Evolutionary conservation across 2,113 vertebrate genomes (phyloP).

Genomic region (Cynocephalus volans): DNA sequence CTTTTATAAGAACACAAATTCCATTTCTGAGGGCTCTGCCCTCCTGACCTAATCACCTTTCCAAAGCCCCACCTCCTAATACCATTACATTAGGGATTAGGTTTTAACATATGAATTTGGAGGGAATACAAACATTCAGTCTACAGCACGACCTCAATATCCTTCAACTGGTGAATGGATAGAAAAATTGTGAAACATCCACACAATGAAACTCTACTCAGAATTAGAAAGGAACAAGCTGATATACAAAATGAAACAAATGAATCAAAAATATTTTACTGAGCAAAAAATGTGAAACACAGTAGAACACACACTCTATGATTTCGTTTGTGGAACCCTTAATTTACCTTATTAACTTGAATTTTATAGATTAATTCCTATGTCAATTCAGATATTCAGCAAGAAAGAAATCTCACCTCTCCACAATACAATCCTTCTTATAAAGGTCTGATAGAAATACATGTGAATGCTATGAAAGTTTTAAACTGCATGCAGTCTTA

Average conservation of each 20-base stretch:
- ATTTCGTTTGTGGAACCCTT: not conserved
- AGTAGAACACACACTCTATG: not conserved
- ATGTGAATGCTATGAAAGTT: not conserved
- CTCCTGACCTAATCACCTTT: not conserved
- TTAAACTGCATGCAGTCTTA: conserved; percentile 41
- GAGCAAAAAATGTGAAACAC: not conserved
- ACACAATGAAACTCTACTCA: not conserved
- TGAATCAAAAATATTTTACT: conserved; percentile 8
- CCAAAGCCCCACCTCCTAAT: not conserved
- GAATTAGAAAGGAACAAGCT: not conserved
- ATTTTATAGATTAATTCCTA: not conserved
- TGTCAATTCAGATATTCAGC: not conserved
- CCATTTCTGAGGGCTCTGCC: not conserved
- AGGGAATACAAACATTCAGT: not conserved
- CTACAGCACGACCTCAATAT: not conserved
- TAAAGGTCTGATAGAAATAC: not conserved
- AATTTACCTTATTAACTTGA: not conserved
- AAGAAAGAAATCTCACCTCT: not conserved
- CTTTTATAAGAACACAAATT: not conserved
- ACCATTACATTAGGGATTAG: not conserved
- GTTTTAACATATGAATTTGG: not conserved
- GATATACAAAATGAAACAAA: not conserved
- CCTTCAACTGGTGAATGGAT: not conserved
- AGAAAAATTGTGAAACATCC: not conserved
- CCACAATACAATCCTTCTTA: not conserved